These are phyloP conservation scores for Lepidonotus clava DNA, from an alignment of 2,888 invertebrate species.

Conservation along the genomic window DNA sequence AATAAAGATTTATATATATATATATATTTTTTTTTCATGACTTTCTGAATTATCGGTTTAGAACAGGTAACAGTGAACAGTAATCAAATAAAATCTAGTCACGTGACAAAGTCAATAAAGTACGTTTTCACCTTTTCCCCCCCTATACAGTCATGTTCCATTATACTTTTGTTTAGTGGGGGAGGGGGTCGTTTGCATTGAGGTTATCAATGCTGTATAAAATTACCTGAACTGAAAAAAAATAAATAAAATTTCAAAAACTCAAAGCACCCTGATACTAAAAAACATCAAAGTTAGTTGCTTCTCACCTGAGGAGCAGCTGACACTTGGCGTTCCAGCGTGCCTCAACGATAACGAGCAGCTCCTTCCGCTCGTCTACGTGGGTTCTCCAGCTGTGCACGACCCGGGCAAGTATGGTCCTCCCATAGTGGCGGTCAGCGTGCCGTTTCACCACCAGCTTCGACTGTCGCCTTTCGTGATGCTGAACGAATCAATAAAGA, in stretches of 20 bases:
- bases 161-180: neutral
- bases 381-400: conserved; percentile 18
- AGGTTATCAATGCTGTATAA: neutral
- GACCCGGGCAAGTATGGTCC: neutral
- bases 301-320: conserved; percentile 2
- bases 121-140: no score
- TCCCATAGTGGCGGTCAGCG: neutral
- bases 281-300: no score
- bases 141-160: no score
- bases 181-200: neutral
- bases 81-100: no score
- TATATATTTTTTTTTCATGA: no score
- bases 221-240: no score
- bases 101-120: no score
- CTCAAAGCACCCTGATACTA: no score
- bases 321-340: conserved; percentile 25
- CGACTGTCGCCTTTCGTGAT: neutral
- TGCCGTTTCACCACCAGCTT: neutral
- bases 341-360: neutral
- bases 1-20: neutral
- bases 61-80: no score
- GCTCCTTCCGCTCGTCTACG: neutral
- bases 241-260: no score
- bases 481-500: no score
- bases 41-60: no score